These are phyloP conservation scores for Anoura caudifer DNA, from an alignment of 2,113 vertebrate species.

Conservation along the genomic window DNA sequence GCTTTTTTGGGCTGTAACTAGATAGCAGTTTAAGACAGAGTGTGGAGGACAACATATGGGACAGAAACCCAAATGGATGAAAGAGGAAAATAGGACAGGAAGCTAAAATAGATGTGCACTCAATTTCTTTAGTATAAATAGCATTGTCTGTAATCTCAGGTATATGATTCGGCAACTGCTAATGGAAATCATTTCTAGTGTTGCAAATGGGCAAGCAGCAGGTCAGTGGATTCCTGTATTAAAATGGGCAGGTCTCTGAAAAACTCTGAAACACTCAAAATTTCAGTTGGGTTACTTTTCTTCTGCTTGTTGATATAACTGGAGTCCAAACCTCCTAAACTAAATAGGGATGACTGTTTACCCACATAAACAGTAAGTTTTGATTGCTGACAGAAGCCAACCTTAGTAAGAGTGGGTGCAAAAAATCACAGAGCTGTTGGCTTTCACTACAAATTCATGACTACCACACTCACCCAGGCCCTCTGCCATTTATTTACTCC, in stretches of 20 bases:
- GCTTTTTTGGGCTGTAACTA: conserved; percentile 62
- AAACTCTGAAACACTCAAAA: not conserved
- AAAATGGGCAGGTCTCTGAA: not conserved
- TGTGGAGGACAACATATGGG: conserved; percentile 76
- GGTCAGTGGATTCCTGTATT: not conserved
- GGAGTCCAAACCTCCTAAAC: not conserved
- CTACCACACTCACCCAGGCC: not conserved
- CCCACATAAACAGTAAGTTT: not conserved
- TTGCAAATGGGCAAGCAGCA: conserved; percentile 2
- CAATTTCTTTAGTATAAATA: conserved; percentile 72
- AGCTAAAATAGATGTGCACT: conserved; percentile 71
- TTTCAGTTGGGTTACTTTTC: not conserved
- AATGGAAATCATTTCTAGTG: conserved; percentile 48
- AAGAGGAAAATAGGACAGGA: conserved; percentile 74
- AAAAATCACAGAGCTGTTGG: not conserved
- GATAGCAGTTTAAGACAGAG: conserved; percentile 62
- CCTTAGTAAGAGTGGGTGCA: not conserved
- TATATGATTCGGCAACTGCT: conserved; percentile 69
- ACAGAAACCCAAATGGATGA: conserved; percentile 65
- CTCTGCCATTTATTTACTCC: not conserved
- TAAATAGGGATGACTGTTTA: not conserved
- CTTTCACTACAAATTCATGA: not conserved
- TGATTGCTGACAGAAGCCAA: not conserved
- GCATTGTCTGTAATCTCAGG: conserved; percentile 68
- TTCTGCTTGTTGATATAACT: not conserved